Evolutionary conservation across 2,888 invertebrate species (phyloP).

Genomic region (Cryptocephalus moraei): DNA sequence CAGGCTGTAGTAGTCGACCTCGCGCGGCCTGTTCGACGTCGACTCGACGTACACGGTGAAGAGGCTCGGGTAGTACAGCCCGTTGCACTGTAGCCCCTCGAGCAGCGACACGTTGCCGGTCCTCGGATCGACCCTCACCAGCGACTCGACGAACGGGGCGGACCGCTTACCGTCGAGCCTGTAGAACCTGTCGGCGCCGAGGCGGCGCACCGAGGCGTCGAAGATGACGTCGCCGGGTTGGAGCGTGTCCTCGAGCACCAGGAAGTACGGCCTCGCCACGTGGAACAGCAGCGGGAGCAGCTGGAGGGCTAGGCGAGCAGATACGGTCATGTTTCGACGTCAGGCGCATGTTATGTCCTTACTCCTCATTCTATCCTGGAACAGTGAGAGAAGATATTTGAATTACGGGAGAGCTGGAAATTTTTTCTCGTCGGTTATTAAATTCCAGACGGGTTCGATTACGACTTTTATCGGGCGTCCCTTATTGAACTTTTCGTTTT

Average conservation of each 20-base stretch:
- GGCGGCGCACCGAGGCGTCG: conserved; percentile 69
- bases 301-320: conserved; percentile 3
- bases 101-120: conserved; percentile 66
- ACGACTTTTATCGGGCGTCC: too few relatives aligned
- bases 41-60: conserved; percentile 84
- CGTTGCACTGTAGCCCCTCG: conserved; percentile 65
- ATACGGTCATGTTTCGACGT: not conserved
- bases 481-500: too few relatives aligned
- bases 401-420: too few relatives aligned
- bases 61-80: conserved; percentile 71
- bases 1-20: conserved; percentile 74
- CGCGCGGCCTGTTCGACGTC: conserved; percentile 64
- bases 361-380: too few relatives aligned
- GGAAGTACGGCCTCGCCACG: conserved; percentile 25
- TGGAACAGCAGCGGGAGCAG: conserved; percentile 17
- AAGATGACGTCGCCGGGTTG: conserved; percentile 60
- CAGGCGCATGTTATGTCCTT: too few relatives aligned
- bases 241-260: conserved; percentile 33
- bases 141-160: conserved; percentile 70
- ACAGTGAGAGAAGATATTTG: too few relatives aligned
- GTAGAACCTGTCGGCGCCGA: conserved; percentile 70
- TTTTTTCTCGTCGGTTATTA: too few relatives aligned
- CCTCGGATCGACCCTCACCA: conserved; percentile 64
- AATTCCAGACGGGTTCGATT: too few relatives aligned
- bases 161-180: conserved; percentile 72